A percentile compares a stretch with the other conserved stretches of the same genome.
These are phyloP conservation scores for Rhabdornis inornatus DNA, from an alignment of 2,113 vertebrate genomes.

Conservation along the genomic window DNA sequence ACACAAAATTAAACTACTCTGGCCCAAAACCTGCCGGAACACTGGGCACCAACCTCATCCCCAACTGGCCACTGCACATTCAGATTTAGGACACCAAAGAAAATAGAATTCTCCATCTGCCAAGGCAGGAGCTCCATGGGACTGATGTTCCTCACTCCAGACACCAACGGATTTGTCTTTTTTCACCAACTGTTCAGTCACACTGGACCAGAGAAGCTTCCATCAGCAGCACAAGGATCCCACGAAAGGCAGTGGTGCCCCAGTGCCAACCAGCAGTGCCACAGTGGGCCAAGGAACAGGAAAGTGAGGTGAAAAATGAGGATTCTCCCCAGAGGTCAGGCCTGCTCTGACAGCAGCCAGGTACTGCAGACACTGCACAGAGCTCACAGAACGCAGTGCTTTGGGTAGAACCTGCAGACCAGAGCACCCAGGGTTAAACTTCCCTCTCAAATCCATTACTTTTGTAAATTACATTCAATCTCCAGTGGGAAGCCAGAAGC, in stretches of 20 bases:
- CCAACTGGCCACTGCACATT: background rate
- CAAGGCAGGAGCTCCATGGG: background rate
- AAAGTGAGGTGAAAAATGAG: background rate
- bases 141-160: background rate
- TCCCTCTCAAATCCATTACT: conserved; percentile 41
- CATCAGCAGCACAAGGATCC: background rate
- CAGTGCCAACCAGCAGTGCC: background rate
- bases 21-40: background rate
- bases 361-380: background rate
- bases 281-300: background rate
- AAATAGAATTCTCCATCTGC: background rate
- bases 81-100: background rate
- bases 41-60: background rate
- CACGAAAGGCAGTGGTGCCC: background rate
- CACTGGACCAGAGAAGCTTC: background rate
- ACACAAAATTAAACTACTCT: background rate
- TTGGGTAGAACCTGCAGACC: background rate
- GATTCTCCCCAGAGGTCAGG: background rate
- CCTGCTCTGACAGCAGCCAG: background rate
- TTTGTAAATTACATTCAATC: conserved; percentile 51
- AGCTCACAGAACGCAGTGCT: background rate
- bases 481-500: conserved; percentile 58
- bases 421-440: conserved; percentile 36
- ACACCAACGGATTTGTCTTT: background rate
- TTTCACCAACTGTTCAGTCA: background rate